Evolutionary conservation across 1,140 invertebrate species (phyloP).

Genomic region (Delia radicum): DNA sequence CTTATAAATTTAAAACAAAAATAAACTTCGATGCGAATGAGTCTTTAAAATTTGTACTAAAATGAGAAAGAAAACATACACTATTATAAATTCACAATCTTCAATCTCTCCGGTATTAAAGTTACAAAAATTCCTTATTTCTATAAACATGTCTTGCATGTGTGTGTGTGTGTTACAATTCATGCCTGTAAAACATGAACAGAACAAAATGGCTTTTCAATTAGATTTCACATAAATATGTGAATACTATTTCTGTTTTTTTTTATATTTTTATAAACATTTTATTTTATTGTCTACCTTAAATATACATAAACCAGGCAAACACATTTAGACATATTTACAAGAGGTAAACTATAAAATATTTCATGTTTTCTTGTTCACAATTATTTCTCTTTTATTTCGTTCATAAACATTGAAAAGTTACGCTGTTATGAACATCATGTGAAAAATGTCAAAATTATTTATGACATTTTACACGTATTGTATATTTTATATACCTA

Average conservation of each 20-base stretch:
- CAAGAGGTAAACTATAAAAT: not conserved
- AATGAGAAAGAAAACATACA: no score
- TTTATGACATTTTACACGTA: conserved; percentile 43
- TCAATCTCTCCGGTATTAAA: no score
- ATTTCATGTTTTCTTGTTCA: not conserved
- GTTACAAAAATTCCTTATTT: no score
- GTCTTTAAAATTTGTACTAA: no score
- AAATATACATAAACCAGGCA: not conserved
- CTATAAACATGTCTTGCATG: no score
- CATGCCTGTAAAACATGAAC: not conserved
- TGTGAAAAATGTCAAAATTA: conserved; percentile 39
- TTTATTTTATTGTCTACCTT: not conserved
- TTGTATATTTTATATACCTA: conserved; percentile 31
- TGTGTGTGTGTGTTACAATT: not conserved
- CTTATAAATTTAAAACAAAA: no score
- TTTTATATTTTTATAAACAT: not conserved
- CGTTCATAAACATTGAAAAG: conserved; percentile 5
- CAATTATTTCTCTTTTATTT: no score
- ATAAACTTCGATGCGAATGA: no score
- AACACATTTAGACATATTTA: not conserved
- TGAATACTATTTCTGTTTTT: not conserved
- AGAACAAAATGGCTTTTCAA: not conserved
- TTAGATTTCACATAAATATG: not conserved
- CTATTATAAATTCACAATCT: no score
- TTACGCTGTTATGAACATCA: conserved; percentile 11